phyloP scores from a whole-genome alignment of 2,797 vertebrate species.

The Silurus aristotelis region DNA sequence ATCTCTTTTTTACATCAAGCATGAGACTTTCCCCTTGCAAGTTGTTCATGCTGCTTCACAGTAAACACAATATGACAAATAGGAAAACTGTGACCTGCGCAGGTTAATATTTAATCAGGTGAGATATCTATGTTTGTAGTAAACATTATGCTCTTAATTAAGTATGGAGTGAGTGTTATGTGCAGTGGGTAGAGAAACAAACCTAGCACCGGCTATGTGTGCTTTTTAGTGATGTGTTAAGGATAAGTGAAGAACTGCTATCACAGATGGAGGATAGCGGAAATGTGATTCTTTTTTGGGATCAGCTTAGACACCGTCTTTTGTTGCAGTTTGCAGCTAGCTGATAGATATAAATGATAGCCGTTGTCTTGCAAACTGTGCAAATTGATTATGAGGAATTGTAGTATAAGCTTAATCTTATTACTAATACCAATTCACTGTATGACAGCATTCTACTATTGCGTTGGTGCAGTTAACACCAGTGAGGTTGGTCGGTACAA shows the following conservation, averaged over 20 bases:
- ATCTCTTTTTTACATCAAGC: conserved; percentile 53
- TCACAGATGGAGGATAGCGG: conserved; percentile 22
- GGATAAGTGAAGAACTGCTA: conserved; percentile 14
- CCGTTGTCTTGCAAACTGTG: background rate
- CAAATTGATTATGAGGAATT: background rate
- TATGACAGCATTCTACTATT: background rate
- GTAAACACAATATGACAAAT: conserved; percentile 51
- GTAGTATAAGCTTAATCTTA: background rate
- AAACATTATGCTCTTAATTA: conserved; percentile 11
- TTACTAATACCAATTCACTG: no score
- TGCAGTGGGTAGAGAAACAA: conserved; percentile 7
- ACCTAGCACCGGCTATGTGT: conserved; percentile 21
- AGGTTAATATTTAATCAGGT: conserved; percentile 42
- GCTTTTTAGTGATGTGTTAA: conserved; percentile 50
- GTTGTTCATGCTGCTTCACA: conserved; percentile 4
- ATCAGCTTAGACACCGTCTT: conserved; percentile 20
- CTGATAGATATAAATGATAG: conserved; percentile 21
- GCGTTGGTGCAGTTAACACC: background rate
- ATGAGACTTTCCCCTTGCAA: conserved; percentile 1
- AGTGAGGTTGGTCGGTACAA: background rate
- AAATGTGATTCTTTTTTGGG: conserved; percentile 13
- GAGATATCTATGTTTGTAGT: conserved; percentile 33
- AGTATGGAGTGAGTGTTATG: conserved; percentile 1
- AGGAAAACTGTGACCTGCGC: conserved; percentile 58
- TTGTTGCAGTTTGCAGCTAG: background rate